Evolutionary conservation across 2,113 vertebrate genomes (phyloP).

Genomic region (Heterotis niloticus): DNA sequence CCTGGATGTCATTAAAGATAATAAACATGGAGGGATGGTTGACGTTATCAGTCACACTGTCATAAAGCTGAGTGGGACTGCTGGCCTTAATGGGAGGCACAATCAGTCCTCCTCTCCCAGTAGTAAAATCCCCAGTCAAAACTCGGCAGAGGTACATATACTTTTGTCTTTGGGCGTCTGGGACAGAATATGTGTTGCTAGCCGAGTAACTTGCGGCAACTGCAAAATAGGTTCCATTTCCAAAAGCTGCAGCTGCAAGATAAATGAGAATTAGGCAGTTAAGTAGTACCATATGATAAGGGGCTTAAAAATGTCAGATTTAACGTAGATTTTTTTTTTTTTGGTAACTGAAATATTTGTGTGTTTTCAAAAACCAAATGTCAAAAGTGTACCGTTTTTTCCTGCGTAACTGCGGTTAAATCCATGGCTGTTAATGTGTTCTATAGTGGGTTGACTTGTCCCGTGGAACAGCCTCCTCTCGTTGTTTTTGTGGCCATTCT

Average conservation of each 20-base stretch:
- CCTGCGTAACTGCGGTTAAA: slow-evolving; percentile 87
- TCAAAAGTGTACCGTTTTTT: slow-evolving; percentile 75
- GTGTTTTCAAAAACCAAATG: too few species aligned
- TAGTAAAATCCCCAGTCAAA: slow-evolving; percentile 67
- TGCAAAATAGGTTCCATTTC: slow-evolving; percentile 76
- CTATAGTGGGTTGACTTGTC: slow-evolving; percentile 48
- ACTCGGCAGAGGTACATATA: slow-evolving; percentile 73
- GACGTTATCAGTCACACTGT: slow-evolving; percentile 59
- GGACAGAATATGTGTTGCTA: slow-evolving; percentile 38
- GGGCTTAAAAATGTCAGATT: too few species aligned
- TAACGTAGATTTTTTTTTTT: too few species aligned
- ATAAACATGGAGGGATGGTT: slow-evolving; percentile 60
- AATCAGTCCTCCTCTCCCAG: slow-evolving; percentile 36
- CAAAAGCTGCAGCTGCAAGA: slow-evolving; percentile 52
- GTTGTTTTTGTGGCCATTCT: slow-evolving; percentile 67
- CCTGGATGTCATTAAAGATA: slow-evolving; percentile 70
- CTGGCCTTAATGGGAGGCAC: slow-evolving; percentile 51
- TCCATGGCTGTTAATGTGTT: slow-evolving; percentile 63
- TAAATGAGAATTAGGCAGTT: neutral
- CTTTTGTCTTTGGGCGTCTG: slow-evolving; percentile 44
- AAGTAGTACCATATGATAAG: slow-evolving; percentile 8
- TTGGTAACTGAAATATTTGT: too few species aligned
- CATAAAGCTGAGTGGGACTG: slow-evolving; percentile 57
- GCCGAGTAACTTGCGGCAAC: slow-evolving; percentile 63
- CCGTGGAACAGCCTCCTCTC: slow-evolving; percentile 80